Base-by-base conservation (phyloP, 1,140 invertebrate species). In the Eupeodes corollae region DNA sequence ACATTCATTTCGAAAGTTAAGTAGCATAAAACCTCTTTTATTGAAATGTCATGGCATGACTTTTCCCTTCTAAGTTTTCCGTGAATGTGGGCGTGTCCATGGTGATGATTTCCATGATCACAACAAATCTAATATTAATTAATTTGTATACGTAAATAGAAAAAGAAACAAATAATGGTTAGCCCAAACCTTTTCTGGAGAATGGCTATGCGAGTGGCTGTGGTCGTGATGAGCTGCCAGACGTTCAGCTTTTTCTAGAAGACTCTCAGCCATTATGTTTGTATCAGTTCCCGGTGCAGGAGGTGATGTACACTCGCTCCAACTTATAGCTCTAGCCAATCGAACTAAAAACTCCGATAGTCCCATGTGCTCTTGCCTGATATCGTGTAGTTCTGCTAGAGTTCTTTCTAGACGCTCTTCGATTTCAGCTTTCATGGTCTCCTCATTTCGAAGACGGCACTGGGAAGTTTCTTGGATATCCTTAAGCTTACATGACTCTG, bases 201-300 rank as follows among this genome's bases (percentile, higher is more conserved):
- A 37, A 16, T 63, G 59, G 9, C 37, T 31, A 46, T 86, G 83
- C n/a, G n/a, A n/a, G n/a, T n/a, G n/a, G n/a, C n/a, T n/a, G 56
- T 80, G 82, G 64, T 89, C 85, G 14, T 86, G 71, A 55, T 83
- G 73, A 6, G 83, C 55, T 0, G 62, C 74, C 14, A 89, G 67
- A 57, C 87, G 83, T 63, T 89, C 85, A 10, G 84, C 84, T 15
- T 84, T 70, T 44, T 85, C 75, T 21, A 88, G 66, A 26, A 89
- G 70, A 21, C 82, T 83, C 56, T 89, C 85, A 0, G 83, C 86
- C 66, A 86, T 83, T 21, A 88, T 71, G 61, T 87, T 84, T 14
- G 86, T 77, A 9, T 85, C 85, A 42, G 84, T 75, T 53, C 87
- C 85, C 55, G 83, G 75, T 0, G 84, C 56, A 0, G 66, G 66